phyloP scores from a whole-genome alignment of 2,888 invertebrate species.

The Synergus itoensis region DNA sequence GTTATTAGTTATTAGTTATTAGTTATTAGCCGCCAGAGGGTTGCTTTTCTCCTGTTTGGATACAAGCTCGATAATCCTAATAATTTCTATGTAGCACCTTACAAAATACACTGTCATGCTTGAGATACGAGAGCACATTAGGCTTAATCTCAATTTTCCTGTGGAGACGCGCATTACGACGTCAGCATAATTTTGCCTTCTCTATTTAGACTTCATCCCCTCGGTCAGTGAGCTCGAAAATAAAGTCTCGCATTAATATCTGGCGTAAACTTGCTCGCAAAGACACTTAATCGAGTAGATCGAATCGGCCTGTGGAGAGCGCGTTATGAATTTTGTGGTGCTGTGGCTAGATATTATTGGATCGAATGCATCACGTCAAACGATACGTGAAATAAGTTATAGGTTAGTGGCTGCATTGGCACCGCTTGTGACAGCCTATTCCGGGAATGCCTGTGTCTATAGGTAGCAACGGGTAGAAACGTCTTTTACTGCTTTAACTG shows the following conservation, averaged over 20 bases:
- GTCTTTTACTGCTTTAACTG: constrained; percentile 34
- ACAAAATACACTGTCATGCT: constrained; percentile 15
- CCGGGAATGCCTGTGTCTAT: constrained; percentile 72
- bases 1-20: no score
- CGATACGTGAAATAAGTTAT: constrained; percentile 79
- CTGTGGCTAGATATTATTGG: constrained; percentile 76
- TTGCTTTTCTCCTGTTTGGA: no score
- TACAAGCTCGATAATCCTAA: background rate
- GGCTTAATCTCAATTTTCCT: constrained; percentile 35
- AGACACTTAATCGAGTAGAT: constrained; percentile 72
- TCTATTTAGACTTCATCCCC: constrained; percentile 45
- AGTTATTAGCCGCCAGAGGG: no score
- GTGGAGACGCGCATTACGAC: constrained; percentile 19
- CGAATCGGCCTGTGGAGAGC: constrained; percentile 65
- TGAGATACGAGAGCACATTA: constrained; percentile 36
- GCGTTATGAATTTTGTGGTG: constrained; percentile 69
- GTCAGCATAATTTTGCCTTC: constrained; percentile 41
- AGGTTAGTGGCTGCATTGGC: constrained; percentile 78
- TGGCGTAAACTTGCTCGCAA: constrained; percentile 55
- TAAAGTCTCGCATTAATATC: constrained; percentile 41
- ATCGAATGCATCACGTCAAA: constrained; percentile 79
- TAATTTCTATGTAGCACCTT: constrained; percentile 13
- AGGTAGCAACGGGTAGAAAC: constrained; percentile 61
- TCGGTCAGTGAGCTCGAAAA: constrained; percentile 48
- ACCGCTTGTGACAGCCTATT: constrained; percentile 77